Conservation (phyloP, 2,888 invertebrate genomes). For the Himalopsyche japonica region DNA sequence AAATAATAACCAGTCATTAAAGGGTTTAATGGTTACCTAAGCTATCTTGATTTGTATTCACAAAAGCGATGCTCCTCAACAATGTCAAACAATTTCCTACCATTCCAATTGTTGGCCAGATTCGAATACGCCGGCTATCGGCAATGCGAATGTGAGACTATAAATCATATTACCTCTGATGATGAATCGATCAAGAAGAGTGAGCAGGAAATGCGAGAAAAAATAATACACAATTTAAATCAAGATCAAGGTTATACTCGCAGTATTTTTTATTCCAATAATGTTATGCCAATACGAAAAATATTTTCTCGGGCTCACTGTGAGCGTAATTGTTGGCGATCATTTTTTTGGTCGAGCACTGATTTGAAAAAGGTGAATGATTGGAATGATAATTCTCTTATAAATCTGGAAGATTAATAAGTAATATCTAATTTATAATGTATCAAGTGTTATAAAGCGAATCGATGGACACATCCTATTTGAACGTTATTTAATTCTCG, state of each 20-base stretch:
- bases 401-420: background rate
- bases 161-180: background rate
- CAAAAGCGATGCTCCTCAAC: background rate
- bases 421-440: too few species aligned
- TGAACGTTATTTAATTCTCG: too few species aligned
- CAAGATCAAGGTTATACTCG: background rate
- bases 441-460: too few species aligned
- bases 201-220: background rate
- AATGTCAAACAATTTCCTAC: background rate
- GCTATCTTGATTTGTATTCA: background rate
- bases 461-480: too few species aligned
- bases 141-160: background rate
- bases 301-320: background rate
- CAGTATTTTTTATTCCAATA: background rate
- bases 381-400: background rate
- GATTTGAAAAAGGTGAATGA: background rate
- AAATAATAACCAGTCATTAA: background rate
- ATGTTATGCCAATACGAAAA: background rate
- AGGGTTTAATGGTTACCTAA: background rate
- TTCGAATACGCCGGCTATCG: background rate
- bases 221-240: background rate
- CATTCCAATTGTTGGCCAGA: background rate
- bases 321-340: background rate
- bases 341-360: background rate
- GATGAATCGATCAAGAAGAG: background rate